A percentile compares a stretch with the other conserved stretches of the same genome.
These are phyloP conservation scores for Abscondita cerata DNA, from an alignment of 2,888 invertebrate genomes.

Conservation along the genomic window DNA sequence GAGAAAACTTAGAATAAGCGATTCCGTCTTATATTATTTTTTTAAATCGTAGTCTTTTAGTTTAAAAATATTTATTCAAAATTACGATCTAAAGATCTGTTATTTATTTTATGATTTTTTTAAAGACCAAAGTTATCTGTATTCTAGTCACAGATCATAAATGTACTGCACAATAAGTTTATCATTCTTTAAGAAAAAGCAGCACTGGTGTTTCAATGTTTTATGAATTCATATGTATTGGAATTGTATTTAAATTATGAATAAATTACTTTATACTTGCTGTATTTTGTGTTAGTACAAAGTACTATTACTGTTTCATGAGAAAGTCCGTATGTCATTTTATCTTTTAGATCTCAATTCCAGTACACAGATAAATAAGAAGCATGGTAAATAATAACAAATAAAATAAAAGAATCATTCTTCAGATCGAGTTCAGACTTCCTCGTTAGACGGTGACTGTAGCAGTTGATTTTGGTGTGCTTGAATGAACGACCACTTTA, in stretches of 20 bases:
- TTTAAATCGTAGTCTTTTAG: constrained; percentile 3
- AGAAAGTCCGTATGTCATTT: too few species aligned
- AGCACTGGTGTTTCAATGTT: constrained; percentile 38
- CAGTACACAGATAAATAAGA: too few species aligned
- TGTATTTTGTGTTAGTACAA: too few species aligned
- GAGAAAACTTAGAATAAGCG: constrained; percentile 16
- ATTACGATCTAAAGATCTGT: constrained; percentile 8
- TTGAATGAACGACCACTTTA: too few species aligned
- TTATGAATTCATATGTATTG: constrained; percentile 38
- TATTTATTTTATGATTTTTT: constrained; percentile 19
- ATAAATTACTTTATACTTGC: constrained; percentile 26
- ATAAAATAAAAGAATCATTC: too few species aligned
- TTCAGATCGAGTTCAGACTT: too few species aligned
- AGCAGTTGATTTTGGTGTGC: too few species aligned
- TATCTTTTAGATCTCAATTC: too few species aligned
- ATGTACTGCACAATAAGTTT: constrained; percentile 39
- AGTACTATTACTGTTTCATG: too few species aligned
- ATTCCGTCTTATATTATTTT: constrained; percentile 12
- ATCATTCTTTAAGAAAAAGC: constrained; percentile 35
- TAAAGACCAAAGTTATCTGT: constrained; percentile 38
- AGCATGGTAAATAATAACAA: too few species aligned
- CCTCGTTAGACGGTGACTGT: too few species aligned
- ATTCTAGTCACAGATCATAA: constrained; percentile 40
- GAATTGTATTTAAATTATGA: constrained; percentile 38
- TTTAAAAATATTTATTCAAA: constrained; percentile 6